A percentile compares a stretch with the other conserved stretches of the same genome.
Conservation (phyloP, 2,797 vertebrate genomes). For the Eulemur coronatus region DNA sequence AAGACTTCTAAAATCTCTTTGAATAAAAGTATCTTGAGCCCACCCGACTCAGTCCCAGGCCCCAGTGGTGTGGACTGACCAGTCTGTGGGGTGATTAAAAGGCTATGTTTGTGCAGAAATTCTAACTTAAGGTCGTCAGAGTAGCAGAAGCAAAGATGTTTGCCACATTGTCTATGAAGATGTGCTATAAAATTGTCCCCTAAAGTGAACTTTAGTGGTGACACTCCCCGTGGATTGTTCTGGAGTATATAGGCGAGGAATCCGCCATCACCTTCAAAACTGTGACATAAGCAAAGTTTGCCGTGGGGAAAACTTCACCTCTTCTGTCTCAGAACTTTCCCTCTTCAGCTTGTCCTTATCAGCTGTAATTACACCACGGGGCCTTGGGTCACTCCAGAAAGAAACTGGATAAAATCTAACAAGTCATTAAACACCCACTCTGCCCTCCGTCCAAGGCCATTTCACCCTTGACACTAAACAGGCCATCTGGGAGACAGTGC, state of each 20-base stretch:
- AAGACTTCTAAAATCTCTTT: not conserved
- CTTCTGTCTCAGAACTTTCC: not conserved
- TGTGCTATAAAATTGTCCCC: too few relatives aligned
- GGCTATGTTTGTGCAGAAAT: not conserved
- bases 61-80: not conserved
- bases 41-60: not conserved
- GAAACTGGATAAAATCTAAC: not conserved
- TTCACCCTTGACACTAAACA: not conserved
- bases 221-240: not conserved
- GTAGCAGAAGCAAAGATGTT: not conserved
- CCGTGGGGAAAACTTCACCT: not conserved
- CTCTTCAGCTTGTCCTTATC: not conserved
- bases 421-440: not conserved
- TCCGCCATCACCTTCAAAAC: not conserved
- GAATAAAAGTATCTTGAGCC: not conserved
- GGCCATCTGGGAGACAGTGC: not conserved
- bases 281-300: too few relatives aligned
- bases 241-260: not conserved
- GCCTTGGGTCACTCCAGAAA: not conserved
- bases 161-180: not conserved
- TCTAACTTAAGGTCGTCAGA: not conserved
- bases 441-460: not conserved
- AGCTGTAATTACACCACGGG: not conserved
- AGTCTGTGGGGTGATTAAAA: not conserved
- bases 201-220: too few relatives aligned